Percentiles rank a stretch among this genome's conserved stretches.
Conservation (phyloP, 2,888 invertebrate genomes). For the Ypsolopha scabrella region DNA sequence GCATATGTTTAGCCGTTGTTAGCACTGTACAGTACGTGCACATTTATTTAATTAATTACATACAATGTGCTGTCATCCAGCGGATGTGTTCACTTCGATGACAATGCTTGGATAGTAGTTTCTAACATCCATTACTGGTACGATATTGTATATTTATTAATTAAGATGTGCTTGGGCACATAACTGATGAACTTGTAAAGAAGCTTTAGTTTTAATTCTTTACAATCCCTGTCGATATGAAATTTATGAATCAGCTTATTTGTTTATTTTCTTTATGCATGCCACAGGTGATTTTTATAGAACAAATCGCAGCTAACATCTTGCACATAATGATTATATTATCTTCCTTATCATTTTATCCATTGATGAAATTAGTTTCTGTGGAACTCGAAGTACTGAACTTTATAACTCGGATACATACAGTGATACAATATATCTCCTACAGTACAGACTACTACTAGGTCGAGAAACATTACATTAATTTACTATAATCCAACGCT, state of each 20-base stretch:
- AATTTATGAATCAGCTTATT: constrained; percentile 1
- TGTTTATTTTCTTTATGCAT: constrained; percentile 30
- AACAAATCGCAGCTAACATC: constrained; percentile 67
- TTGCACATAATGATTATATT: constrained; percentile 31
- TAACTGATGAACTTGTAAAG: not conserved
- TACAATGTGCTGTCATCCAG: not conserved
- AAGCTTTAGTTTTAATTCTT: not conserved
- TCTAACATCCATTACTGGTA: not conserved
- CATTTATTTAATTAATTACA: constrained; percentile 15
- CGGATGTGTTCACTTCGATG: not conserved
- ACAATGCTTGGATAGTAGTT: not conserved
- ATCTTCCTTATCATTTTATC: constrained; percentile 26
- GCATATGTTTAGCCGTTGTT: constrained; percentile 22
- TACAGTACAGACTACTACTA: constrained; percentile 52
- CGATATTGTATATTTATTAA: not conserved
- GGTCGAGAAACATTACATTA: constrained; percentile 54
- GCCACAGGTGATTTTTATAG: constrained; percentile 53
- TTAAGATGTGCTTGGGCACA: too few relatives aligned
- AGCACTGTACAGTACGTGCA: constrained; percentile 63
- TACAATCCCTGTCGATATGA: not conserved
- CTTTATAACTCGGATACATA: constrained; percentile 21
- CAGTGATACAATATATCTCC: constrained; percentile 39
- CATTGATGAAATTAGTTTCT: constrained; percentile 1
- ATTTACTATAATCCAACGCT: constrained; percentile 64
- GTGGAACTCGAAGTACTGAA: not conserved